These are phyloP conservation scores for Drosophila grimshawi DNA, from an alignment of 1,140 invertebrate genomes.

Conservation along the genomic window DNA sequence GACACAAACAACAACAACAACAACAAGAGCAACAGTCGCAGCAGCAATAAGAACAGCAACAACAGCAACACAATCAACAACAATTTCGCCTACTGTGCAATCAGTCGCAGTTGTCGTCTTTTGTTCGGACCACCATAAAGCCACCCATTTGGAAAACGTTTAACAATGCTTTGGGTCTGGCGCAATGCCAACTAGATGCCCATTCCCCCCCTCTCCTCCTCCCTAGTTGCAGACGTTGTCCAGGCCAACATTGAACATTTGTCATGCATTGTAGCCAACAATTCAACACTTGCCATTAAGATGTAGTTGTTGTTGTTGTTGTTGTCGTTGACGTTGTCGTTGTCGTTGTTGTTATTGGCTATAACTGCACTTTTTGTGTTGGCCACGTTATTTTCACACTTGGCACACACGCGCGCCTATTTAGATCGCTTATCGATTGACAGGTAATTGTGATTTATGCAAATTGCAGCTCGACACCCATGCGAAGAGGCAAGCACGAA, in stretches of 20 bases:
- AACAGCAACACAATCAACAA: not conserved
- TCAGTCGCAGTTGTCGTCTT: slow-evolving; percentile 50
- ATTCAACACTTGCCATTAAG: slow-evolving; percentile 46
- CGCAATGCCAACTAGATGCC: slow-evolving; percentile 41
- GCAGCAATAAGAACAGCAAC: slow-evolving; percentile 36
- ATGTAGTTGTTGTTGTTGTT: slow-evolving; percentile 29
- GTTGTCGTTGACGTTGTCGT: slow-evolving; percentile 22
- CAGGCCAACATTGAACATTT: slow-evolving; percentile 49
- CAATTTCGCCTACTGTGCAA: slow-evolving; percentile 22
- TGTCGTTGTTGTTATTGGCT: slow-evolving; percentile 17
- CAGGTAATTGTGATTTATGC: slow-evolving; percentile 82
- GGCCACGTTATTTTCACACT: slow-evolving; percentile 54
- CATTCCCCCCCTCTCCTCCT: slow-evolving; percentile 18
- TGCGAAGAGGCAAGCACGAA: slow-evolving; percentile 14
- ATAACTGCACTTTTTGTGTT: slow-evolving; percentile 42
- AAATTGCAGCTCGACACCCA: slow-evolving; percentile 72
- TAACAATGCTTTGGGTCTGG: slow-evolving; percentile 60
- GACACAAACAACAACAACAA: slow-evolving; percentile 17
- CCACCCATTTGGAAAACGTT: slow-evolving; percentile 52
- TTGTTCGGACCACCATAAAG: slow-evolving; percentile 49
- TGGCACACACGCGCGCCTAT: slow-evolving; percentile 17
- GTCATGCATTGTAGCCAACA: slow-evolving; percentile 49
- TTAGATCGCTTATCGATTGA: slow-evolving; percentile 74
- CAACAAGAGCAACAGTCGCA: not conserved
- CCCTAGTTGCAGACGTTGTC: not conserved